Percentiles rank a stretch among this genome's conserved stretches.
Conservation (phyloP, 2,113 vertebrate species). For the Rhodinocichla rosea region DNA sequence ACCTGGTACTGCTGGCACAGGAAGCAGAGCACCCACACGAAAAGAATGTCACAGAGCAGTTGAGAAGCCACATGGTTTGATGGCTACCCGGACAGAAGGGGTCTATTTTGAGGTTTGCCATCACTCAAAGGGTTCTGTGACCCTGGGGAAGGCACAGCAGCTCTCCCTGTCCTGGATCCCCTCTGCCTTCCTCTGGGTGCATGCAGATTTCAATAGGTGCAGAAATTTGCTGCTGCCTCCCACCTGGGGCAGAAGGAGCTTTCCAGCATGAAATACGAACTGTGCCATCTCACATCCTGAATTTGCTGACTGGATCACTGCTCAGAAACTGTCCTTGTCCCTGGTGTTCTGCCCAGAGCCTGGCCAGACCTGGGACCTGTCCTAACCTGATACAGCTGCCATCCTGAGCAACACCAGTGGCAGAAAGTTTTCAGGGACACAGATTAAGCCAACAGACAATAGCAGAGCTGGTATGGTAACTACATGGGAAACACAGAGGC, state of each 20-base stretch:
- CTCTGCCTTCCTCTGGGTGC: neutral
- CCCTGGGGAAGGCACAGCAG: neutral
- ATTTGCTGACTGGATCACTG: neutral
- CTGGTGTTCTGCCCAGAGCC: neutral
- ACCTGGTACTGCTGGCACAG: neutral
- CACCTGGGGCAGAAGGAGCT: neutral
- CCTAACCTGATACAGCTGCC: neutral
- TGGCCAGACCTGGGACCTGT: neutral
- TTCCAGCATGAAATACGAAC: neutral
- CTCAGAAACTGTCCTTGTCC: neutral
- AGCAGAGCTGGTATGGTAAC: neutral
- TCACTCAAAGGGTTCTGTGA: neutral
- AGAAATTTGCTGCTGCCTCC: neutral
- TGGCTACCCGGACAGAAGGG: neutral
- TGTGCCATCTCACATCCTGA: neutral
- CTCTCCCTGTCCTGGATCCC: neutral
- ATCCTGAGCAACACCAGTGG: neutral
- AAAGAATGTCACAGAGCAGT: neutral
- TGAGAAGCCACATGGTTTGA: neutral
- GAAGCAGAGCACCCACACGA: neutral
- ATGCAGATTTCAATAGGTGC: fast-evolving
- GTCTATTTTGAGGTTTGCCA: neutral
- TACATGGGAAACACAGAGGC: neutral
- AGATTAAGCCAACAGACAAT: neutral
- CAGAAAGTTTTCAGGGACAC: neutral